phyloP scores from a whole-genome alignment of 1,140 invertebrate species.

The Proctacanthus coquilletti region DNA sequence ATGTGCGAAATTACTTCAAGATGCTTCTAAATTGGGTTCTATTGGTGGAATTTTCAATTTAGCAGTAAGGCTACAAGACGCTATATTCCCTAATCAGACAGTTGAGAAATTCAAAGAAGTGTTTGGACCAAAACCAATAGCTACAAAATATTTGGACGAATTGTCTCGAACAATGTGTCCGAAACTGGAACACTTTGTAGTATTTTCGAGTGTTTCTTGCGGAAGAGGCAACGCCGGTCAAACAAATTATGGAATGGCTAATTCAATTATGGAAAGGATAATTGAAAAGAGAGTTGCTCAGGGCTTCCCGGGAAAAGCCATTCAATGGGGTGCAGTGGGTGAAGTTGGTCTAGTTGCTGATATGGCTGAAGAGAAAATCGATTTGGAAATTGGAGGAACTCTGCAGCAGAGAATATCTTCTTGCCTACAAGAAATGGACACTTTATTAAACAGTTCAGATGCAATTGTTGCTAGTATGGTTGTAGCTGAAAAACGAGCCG shows the following conservation, averaged over 20 bases:
- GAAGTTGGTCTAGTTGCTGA: constrained; percentile 62
- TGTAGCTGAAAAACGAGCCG: constrained; percentile 50
- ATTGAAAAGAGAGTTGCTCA: constrained; percentile 41
- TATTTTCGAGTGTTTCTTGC: constrained; percentile 79
- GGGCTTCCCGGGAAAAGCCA: constrained; percentile 46
- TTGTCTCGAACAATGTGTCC: constrained; percentile 40
- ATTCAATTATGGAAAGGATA: constrained; percentile 57
- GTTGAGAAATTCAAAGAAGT: constrained; percentile 37
- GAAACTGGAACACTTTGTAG: constrained; percentile 44
- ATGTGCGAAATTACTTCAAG: constrained; percentile 42
- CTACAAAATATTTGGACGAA: constrained; percentile 43
- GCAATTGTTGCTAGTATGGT: constrained; percentile 64
- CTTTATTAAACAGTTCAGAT: constrained; percentile 46
- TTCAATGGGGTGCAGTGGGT: constrained; percentile 56
- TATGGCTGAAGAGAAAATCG: constrained; percentile 63
- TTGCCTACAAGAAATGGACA: constrained; percentile 51
- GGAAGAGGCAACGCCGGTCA: constrained; percentile 80
- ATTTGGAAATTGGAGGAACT: constrained; percentile 61
- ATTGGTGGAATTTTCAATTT: constrained; percentile 72
- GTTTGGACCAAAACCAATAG: constrained; percentile 41
- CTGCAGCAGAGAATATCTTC: constrained; percentile 68
- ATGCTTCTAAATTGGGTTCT: constrained; percentile 44
- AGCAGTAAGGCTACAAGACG: constrained; percentile 51
- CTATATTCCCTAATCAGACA: constrained; percentile 45
- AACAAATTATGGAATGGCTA: constrained; percentile 70